Evolutionary conservation across 2,888 invertebrate species (phyloP).

Genomic region (Andrena minutula): DNA sequence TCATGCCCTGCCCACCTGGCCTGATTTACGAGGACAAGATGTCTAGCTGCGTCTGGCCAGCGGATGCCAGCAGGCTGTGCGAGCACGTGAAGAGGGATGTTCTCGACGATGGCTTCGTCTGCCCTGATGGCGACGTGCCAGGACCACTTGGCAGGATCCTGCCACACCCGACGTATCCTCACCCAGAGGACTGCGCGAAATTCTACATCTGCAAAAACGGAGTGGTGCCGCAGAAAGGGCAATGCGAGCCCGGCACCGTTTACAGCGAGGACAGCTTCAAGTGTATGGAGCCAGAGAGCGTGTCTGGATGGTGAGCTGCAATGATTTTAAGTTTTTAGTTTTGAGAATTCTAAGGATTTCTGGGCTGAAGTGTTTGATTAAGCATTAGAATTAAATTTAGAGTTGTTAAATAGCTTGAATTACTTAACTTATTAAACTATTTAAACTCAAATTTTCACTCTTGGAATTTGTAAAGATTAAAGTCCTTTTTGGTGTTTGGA

Average conservation of each 20-base stretch:
- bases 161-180: conserved; percentile 92
- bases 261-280: conserved; percentile 92
- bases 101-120: conserved; percentile 91
- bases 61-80: conserved; percentile 87
- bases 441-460: no score
- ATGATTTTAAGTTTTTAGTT: no score
- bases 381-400: no score
- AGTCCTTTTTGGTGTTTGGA: conserved; percentile 87
- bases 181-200: conserved; percentile 92
- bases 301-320: conserved; percentile 90
- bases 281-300: conserved; percentile 92
- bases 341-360: not conserved
- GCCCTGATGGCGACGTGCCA: conserved; percentile 89
- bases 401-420: no score
- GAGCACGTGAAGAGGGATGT: conserved; percentile 87
- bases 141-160: conserved; percentile 89
- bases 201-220: conserved; percentile 94
- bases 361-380: no score
- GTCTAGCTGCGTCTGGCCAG: conserved; percentile 92
- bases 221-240: conserved; percentile 91
- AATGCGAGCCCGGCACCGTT: conserved; percentile 90
- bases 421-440: no score
- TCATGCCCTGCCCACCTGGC: conserved; percentile 89
- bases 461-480: no score
- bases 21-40: conserved; percentile 91